Evolutionary conservation across 2,113 vertebrate species (phyloP).

Genomic region (Sphyrna mokarran): DNA sequence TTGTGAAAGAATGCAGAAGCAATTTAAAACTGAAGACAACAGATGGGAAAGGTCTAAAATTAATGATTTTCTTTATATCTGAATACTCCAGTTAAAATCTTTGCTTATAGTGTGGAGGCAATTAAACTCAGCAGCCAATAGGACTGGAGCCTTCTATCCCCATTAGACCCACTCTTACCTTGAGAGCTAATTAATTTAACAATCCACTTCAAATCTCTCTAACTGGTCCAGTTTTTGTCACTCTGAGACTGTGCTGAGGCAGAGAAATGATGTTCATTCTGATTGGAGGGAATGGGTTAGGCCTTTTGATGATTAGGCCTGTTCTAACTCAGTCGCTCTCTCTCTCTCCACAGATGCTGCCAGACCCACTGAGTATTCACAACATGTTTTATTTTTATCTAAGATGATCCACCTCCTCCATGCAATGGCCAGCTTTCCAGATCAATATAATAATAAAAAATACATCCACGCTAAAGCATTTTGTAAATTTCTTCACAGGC

Average conservation of each 20-base stretch:
- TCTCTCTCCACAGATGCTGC: background rate
- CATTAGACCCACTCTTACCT: background rate
- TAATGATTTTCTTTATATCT: background rate
- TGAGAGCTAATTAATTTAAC: background rate
- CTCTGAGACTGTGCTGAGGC: background rate
- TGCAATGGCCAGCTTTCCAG: too few species aligned
- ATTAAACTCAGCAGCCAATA: background rate
- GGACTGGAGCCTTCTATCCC: background rate
- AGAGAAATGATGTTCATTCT: background rate
- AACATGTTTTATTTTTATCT: background rate
- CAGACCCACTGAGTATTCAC: background rate
- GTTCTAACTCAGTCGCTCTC: background rate
- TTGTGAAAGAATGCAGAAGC: background rate
- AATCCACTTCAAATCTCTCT: background rate
- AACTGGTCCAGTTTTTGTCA: background rate
- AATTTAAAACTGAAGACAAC: background rate
- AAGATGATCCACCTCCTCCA: background rate
- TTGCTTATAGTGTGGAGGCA: background rate
- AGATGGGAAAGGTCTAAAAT: background rate
- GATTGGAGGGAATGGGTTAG: background rate
- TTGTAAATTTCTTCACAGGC: too few species aligned
- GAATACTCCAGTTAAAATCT: background rate
- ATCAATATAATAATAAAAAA: too few species aligned
- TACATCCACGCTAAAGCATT: too few species aligned
- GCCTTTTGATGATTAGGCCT: background rate